Conservation (phyloP, 2,888 invertebrate genomes). For the Pseudococcus jackbeardsleyi region DNA sequence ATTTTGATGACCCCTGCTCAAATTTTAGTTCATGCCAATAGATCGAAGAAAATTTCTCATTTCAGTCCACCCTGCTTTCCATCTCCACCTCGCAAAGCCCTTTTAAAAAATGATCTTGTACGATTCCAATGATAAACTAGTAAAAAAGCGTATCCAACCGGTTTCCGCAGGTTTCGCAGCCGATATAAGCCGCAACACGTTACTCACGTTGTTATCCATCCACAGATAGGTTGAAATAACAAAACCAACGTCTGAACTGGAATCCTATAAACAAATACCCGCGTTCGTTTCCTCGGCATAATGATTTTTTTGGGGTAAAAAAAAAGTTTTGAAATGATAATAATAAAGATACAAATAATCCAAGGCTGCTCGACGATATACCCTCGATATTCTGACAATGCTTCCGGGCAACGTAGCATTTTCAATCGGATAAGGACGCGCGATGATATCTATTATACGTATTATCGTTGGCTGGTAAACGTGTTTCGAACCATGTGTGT, state of each 20-base stretch:
- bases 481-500: neutral
- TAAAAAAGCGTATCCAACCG: neutral
- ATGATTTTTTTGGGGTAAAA: slow-evolving; percentile 33
- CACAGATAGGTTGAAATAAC: neutral
- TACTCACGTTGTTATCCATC: neutral
- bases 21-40: no score
- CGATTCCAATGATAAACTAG: neutral
- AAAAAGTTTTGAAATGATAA: neutral
- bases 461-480: slow-evolving; percentile 5
- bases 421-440: slow-evolving; percentile 41
- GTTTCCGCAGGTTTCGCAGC: neutral
- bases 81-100: neutral
- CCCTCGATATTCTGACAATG: neutral
- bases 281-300: neutral
- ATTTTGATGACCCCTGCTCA: no score
- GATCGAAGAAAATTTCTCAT: neutral
- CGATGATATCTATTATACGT: slow-evolving; percentile 33
- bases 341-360: slow-evolving; percentile 32
- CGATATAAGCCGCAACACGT: neutral
- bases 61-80: neutral
- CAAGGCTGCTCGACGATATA: neutral
- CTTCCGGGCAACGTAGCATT: slow-evolving; percentile 40
- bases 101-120: neutral
- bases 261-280: slow-evolving; percentile 32
- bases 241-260: neutral